These are phyloP conservation scores for Ceratina calcarata DNA, from an alignment of 1,140 invertebrate genomes.

Conservation along the genomic window DNA sequence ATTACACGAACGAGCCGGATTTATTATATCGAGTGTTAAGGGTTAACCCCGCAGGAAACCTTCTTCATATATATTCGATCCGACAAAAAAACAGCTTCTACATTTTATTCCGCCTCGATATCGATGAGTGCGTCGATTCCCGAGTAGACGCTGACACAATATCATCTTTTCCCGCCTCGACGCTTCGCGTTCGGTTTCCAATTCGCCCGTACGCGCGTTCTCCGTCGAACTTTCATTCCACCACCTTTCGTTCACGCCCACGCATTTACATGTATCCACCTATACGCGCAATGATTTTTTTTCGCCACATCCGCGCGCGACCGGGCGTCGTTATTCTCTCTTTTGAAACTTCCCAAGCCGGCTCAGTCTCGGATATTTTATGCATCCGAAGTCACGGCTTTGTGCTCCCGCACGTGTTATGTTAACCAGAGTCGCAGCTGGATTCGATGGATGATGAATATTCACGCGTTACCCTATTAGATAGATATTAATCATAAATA, in stretches of 20 bases:
- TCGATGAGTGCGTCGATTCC: neutral
- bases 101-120: neutral
- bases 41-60: neutral
- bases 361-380: constrained; percentile 24
- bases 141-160: neutral
- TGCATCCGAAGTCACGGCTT: neutral
- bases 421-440: neutral
- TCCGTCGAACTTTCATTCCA: neutral
- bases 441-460: no score
- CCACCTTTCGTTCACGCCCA: neutral
- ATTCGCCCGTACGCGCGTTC: neutral
- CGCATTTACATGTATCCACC: neutral
- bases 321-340: neutral
- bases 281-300: neutral
- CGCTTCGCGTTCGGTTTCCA: constrained; percentile 19
- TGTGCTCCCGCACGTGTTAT: neutral
- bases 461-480: no score
- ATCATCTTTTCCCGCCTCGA: neutral
- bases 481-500: no score
- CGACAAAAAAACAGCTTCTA: neutral
- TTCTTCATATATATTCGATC: neutral
- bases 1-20: neutral
- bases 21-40: constrained; percentile 6
- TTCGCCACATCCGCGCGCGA: no score
- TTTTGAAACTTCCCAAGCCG: neutral